Evolutionary conservation across 2,888 invertebrate species (phyloP).

Genomic region (Portevinia maculata): DNA sequence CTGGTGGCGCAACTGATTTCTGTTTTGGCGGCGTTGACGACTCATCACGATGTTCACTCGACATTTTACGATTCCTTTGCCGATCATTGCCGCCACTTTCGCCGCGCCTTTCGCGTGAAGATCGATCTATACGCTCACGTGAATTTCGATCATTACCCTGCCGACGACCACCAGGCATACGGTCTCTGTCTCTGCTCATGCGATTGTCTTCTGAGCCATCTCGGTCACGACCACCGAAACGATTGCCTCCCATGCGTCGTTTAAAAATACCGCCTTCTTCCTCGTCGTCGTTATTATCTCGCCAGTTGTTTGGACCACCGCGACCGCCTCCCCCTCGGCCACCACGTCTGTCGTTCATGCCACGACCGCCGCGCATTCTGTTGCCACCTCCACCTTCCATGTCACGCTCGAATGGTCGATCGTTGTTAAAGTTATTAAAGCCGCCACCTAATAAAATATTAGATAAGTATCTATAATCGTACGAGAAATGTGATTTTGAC

Average conservation of each 20-base stretch:
- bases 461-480: not conserved
- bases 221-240: conserved; percentile 78
- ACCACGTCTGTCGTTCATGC: conserved; percentile 74
- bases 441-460: conserved; percentile 40
- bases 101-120: conserved; percentile 66
- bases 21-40: conserved; percentile 70
- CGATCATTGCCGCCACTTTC: conserved; percentile 65
- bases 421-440: conserved; percentile 64
- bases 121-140: conserved; percentile 66
- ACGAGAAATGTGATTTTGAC: not conserved
- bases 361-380: conserved; percentile 58
- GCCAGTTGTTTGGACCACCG: conserved; percentile 79
- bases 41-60: conserved; percentile 62
- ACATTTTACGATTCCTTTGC: conserved; percentile 47
- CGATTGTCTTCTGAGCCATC: conserved; percentile 75
- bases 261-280: conserved; percentile 77
- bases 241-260: conserved; percentile 77
- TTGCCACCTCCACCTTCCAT: conserved; percentile 72
- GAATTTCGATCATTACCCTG: conserved; percentile 55
- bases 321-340: conserved; percentile 77
- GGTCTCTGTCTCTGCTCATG: conserved; percentile 59
- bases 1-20: conserved; percentile 29
- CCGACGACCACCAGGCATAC: conserved; percentile 38
- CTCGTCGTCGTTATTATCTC: conserved; percentile 79
- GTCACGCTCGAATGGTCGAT: conserved; percentile 75